Conservation (phyloP, 2,113 vertebrate genomes). For the Rhynchopsitta pachyrhyncha region DNA sequence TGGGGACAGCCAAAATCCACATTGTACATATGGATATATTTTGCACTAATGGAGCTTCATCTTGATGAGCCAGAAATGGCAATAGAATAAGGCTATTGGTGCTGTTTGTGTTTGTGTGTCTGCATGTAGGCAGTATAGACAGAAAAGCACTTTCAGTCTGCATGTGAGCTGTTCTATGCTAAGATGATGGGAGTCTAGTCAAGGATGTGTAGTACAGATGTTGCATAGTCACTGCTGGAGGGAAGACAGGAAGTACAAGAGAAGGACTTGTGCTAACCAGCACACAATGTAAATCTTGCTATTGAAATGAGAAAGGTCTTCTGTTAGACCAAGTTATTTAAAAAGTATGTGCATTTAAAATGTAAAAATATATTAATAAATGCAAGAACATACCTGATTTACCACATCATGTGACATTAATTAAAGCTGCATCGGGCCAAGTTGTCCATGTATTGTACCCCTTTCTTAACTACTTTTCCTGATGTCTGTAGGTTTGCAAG, state of each 20-base stretch:
- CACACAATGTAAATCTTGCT: neutral
- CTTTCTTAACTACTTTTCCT: neutral
- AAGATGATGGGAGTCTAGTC: neutral
- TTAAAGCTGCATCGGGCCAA: neutral
- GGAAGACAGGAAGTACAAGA: neutral
- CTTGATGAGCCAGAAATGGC: neutral
- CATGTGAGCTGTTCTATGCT: neutral
- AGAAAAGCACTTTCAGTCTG: neutral
- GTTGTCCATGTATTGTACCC: neutral
- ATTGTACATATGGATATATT: neutral
- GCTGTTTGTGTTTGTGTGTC: neutral
- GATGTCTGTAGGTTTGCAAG: neutral
- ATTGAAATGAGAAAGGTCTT: neutral
- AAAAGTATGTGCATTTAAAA: neutral
- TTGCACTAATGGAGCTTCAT: neutral
- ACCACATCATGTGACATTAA: neutral
- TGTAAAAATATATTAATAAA: neutral
- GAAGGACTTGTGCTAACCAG: neutral
- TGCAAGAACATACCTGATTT: neutral
- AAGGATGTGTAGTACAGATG: neutral
- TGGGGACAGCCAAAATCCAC: neutral
- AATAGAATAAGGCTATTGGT: neutral
- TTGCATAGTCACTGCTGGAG: neutral
- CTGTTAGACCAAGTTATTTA: neutral
- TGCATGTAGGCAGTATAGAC: neutral